A percentile compares a stretch with the other conserved stretches of the same genome.
Conservation (phyloP, 2,113 vertebrate species). For the Eubucco bourcierii region DNA sequence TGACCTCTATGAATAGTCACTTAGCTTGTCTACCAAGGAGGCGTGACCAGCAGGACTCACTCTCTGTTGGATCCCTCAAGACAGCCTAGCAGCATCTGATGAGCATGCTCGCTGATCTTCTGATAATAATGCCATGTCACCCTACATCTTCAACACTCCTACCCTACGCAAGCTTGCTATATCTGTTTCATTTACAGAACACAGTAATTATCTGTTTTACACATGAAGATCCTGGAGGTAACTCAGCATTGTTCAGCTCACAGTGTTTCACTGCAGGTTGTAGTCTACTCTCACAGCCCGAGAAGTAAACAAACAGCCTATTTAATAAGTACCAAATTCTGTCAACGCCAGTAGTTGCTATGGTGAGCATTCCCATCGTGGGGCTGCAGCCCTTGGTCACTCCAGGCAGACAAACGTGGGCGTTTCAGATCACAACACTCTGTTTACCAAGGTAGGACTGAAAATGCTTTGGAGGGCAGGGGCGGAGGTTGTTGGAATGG, state of each 20-base stretch:
- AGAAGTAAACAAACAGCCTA: conserved; percentile 61
- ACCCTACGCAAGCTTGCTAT: background rate
- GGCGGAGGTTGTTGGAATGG: background rate
- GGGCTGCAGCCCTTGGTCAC: conserved; percentile 44
- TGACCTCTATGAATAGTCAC: background rate
- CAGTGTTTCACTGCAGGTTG: background rate
- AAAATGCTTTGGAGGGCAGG: background rate
- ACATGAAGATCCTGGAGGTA: background rate
- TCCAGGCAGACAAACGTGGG: conserved; percentile 2
- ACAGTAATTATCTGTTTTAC: conserved; percentile 8
- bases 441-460: background rate
- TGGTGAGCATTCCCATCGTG: conserved; percentile 46
- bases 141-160: conserved; percentile 1
- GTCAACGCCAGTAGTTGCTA: conserved; percentile 62
- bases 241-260: background rate
- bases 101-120: background rate
- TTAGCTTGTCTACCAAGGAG: background rate
- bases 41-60: background rate
- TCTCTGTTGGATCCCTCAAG: background rate
- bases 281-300: background rate
- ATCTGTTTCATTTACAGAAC: conserved; percentile 13
- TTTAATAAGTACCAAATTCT: conserved; percentile 51
- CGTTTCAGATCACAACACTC: background rate
- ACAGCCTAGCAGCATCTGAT: background rate
- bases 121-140: background rate